These are phyloP conservation scores for Zaprionus capensis DNA, from an alignment of 1,140 invertebrate species.

Conservation along the genomic window DNA sequence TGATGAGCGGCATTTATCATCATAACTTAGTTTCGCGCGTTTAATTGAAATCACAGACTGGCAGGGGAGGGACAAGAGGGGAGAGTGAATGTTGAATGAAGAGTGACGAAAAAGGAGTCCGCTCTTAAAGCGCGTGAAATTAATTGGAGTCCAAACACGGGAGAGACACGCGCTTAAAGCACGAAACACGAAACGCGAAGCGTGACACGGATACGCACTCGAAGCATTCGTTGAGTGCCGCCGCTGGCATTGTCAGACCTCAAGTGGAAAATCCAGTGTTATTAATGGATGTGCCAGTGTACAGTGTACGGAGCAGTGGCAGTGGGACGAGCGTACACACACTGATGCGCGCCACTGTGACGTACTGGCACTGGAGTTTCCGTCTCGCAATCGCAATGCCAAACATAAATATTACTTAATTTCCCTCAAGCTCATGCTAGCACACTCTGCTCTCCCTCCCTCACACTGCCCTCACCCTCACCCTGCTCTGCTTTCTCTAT, in stretches of 20 bases:
- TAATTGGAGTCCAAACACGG: conserved; percentile 54
- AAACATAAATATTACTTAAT: conserved; percentile 81
- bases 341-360: conserved; percentile 32
- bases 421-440: conserved; percentile 10
- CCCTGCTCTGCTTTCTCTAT: background rate
- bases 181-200: background rate
- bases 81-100: background rate
- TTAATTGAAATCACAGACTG: conserved; percentile 77
- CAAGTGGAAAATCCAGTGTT: conserved; percentile 72
- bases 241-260: conserved; percentile 44
- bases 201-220: conserved; percentile 37
- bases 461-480: no score
- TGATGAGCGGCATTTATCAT: conserved; percentile 80
- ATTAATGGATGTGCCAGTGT: conserved; percentile 62
- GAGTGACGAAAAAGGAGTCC: background rate
- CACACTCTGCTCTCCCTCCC: conserved; percentile 14
- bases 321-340: conserved; percentile 36
- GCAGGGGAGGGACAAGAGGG: conserved; percentile 12
- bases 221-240: conserved; percentile 39
- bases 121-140: conserved; percentile 58
- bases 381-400: conserved; percentile 36
- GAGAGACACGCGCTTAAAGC: conserved; percentile 6
- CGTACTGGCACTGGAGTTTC: conserved; percentile 34
- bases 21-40: conserved; percentile 66
- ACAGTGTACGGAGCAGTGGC: conserved; percentile 10